Conservation (phyloP, 2,113 vertebrate species). For the Cololabis saira region DNA sequence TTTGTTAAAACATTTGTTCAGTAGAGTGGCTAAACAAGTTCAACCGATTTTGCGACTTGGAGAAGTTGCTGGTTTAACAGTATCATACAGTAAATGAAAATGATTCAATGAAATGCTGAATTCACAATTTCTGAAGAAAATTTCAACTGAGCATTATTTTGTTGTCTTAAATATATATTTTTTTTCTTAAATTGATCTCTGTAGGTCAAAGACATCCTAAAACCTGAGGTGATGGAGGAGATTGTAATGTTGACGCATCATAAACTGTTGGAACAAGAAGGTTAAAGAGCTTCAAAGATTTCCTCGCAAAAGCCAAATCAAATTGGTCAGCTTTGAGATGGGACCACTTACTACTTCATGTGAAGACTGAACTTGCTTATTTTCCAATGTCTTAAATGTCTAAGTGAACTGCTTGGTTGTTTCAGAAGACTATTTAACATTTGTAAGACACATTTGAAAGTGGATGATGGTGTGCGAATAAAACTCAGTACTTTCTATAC, state of each 20-base stretch:
- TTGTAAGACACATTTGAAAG: slow-evolving; percentile 17
- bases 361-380: not conserved
- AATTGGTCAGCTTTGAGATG: slow-evolving; percentile 11
- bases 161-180: too few species aligned
- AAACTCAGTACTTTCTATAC: not conserved
- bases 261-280: slow-evolving; percentile 89
- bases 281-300: slow-evolving; percentile 69
- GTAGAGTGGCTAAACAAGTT: too few species aligned
- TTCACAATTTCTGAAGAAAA: too few species aligned
- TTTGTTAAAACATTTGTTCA: not conserved
- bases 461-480: not conserved
- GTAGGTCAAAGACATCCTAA: slow-evolving; percentile 96
- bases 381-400: not conserved
- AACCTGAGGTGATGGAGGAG: slow-evolving; percentile 93
- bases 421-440: not conserved
- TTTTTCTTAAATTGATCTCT: not conserved
- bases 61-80: too few species aligned
- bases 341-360: not conserved
- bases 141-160: too few species aligned
- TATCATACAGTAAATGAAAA: too few species aligned
- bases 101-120: too few species aligned
- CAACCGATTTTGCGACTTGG: too few species aligned
- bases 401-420: not conserved
- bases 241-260: slow-evolving; percentile 93
- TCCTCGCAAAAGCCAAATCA: slow-evolving; percentile 4